A percentile compares a stretch with the other conserved stretches of the same genome.
phyloP scores from a whole-genome alignment of 2,888 invertebrate genomes.

The Andrena minutula region DNA sequence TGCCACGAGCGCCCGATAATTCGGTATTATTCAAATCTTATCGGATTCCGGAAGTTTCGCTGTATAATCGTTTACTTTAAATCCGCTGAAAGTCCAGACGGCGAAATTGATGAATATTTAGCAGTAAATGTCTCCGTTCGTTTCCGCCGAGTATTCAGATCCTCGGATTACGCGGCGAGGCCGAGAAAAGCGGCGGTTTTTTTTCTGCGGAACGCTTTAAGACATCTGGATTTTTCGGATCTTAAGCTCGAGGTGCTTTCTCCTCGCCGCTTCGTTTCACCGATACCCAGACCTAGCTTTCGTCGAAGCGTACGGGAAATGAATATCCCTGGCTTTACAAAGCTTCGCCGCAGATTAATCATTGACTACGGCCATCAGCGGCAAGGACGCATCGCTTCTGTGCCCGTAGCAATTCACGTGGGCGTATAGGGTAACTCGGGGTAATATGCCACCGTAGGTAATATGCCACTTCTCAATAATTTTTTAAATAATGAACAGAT shows the following conservation, averaged over 20 bases:
- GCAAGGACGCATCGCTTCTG: conserved; percentile 24
- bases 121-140: conserved; percentile 14
- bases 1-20: conserved; percentile 15
- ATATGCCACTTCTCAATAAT: too few relatives aligned
- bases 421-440: too few relatives aligned
- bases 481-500: too few relatives aligned
- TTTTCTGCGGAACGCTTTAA: neutral
- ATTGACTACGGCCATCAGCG: conserved; percentile 11
- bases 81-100: neutral
- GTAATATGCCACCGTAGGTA: too few relatives aligned
- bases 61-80: conserved; percentile 18
- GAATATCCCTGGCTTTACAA: neutral
- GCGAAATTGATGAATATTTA: conserved; percentile 40
- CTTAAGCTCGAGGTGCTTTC: conserved; percentile 6
- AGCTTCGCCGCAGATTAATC: conserved; percentile 13
- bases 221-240: conserved; percentile 7
- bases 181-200: conserved; percentile 15
- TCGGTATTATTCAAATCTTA: conserved; percentile 10
- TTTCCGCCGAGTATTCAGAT: neutral
- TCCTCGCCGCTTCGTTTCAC: conserved; percentile 15
- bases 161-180: neutral
- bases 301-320: neutral
- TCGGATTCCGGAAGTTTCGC: conserved; percentile 6
- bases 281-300: conserved; percentile 18
- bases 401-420: conserved; percentile 17